These are phyloP conservation scores for Peribatodes rhomboidaria DNA, from an alignment of 2,888 invertebrate species.

Conservation along the genomic window DNA sequence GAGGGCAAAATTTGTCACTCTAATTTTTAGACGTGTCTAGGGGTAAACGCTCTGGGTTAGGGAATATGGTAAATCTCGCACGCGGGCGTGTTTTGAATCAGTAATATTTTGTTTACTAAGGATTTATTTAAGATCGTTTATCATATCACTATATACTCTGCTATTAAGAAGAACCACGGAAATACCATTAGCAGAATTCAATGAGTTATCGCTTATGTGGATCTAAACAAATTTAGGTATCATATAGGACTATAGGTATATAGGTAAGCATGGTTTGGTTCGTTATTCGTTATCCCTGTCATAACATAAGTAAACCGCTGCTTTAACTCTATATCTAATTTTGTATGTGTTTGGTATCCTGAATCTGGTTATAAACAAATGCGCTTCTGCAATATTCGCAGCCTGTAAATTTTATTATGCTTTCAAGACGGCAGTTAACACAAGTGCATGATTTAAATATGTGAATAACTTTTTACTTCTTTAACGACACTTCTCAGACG, in stretches of 20 bases:
- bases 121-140: background rate
- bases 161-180: background rate
- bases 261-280: constrained; percentile 1
- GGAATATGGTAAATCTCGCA: constrained; percentile 24
- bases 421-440: constrained; percentile 53
- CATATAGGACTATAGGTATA: too few relatives aligned
- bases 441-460: constrained; percentile 49
- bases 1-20: constrained; percentile 74
- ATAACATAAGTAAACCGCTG: constrained; percentile 29
- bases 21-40: constrained; percentile 62
- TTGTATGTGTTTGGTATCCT: constrained; percentile 28
- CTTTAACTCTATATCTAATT: constrained; percentile 28
- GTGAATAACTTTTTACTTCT: constrained; percentile 43
- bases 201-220: background rate
- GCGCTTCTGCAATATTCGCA: constrained; percentile 52
- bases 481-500: constrained; percentile 25
- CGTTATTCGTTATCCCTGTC: constrained; percentile 1
- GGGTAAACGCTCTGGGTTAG: constrained; percentile 40
- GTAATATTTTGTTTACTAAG: constrained; percentile 24
- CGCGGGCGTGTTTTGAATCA: constrained; percentile 24
- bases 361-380: constrained; percentile 47
- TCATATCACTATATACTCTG: background rate
- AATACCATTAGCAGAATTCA: too few relatives aligned
- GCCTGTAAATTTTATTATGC: constrained; percentile 59
- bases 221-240: too few relatives aligned